phyloP scores from a whole-genome alignment of 2,113 vertebrate genomes.

The Pelmatolapia mariae region DNA sequence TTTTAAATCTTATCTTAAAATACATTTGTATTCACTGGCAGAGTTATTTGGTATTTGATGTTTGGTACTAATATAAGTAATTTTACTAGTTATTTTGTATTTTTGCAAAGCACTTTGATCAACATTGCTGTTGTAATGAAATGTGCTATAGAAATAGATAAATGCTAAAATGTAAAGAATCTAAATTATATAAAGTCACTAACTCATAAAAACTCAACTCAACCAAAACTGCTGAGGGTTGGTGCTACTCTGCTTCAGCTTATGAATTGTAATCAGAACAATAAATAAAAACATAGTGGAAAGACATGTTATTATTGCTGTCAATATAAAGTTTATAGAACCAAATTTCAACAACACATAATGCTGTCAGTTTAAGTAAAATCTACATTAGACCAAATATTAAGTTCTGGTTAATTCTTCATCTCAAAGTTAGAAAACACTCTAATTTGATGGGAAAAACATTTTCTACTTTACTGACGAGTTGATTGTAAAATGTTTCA shows the following conservation, averaged over 20 bases:
- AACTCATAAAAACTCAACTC: not conserved
- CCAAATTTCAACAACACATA: not conserved
- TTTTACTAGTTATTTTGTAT: not conserved
- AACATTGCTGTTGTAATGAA: not conserved
- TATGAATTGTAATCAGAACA: fast-evolving
- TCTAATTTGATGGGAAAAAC: not conserved
- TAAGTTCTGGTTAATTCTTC: fast-evolving
- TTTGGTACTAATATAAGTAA: not conserved
- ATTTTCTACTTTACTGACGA: fast-evolving
- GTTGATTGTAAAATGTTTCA: fast-evolving
- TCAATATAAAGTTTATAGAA: fast-evolving
- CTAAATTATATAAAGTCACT: not conserved
- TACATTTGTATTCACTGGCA: fast-evolving
- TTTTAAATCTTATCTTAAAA: fast-evolving
- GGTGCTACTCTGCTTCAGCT: not conserved
- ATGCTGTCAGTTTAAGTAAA: fast-evolving
- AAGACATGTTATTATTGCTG: not conserved
- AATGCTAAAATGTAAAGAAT: not conserved
- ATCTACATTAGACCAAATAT: not conserved
- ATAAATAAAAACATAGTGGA: not conserved
- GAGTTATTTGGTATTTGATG: not conserved
- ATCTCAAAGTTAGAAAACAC: not conserved
- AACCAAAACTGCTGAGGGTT: not conserved
- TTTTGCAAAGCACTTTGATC: fast-evolving
- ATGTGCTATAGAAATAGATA: not conserved